Base-by-base conservation (phyloP, 2,113 vertebrate species). In the Tetraodon nigroviridis region DNA sequence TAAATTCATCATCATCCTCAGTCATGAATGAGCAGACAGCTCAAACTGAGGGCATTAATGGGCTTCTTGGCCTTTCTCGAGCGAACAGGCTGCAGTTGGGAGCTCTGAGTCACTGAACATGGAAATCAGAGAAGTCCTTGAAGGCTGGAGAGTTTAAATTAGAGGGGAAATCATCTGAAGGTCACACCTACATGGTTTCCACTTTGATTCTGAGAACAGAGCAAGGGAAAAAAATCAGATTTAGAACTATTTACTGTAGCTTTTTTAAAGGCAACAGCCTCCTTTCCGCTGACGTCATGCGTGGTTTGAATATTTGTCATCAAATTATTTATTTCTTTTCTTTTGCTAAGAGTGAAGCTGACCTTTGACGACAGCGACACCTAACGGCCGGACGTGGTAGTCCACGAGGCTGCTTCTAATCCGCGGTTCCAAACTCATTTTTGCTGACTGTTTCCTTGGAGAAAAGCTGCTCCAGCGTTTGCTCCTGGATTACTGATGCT, bases 281-380 rank as follows among this genome's bases (percentile, higher is more conserved):
- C 13, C 14, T 0, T 8, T 55, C 52, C 21, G 12, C 29, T 50
- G 46, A 48, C 41, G 7, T 22, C 18, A n/a, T 21, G 11, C 22
- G 37, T 19, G 49, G 29, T 55, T 46, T n/a, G 55, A 51, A 46
- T 63, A 55, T 61, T 58, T 71, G 64, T 60, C 51, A 40, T 21
- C 47, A 24, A 67, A 42, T 58, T 37, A 47, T 51, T 6, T 18
- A 49, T 40, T 24, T 55, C 50, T 17, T 12, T 2, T 44, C 22
- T 0, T 22, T 21, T 50, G 5, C 0, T 46, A 22, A 50, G 19
- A 42, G 42, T 7, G 20, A 1, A 21, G 49, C 17, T 66, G 74
- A 48, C 27, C 29, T 78, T 76, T 51, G 68, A 20, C 58, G 58
- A 76, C 71, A 78, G 71, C 51, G 47, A 51, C 83, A 79, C 65